A percentile compares a stretch with the other conserved stretches of the same genome.
These are phyloP conservation scores for Silurus glanis DNA, from an alignment of 2,113 vertebrate genomes.

Conservation along the genomic window DNA sequence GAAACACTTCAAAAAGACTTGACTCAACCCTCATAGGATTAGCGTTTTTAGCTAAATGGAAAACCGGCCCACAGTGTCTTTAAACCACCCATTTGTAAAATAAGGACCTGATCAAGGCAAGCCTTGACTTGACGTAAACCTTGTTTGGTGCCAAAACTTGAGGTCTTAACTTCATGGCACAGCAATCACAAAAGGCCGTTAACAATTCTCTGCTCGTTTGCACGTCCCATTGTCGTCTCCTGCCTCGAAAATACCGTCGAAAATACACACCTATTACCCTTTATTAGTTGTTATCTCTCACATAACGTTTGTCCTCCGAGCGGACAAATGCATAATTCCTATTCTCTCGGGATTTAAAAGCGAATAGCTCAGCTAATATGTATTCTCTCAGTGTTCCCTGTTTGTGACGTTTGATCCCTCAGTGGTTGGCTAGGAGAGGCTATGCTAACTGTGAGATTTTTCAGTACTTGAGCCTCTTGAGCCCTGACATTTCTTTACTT, in stretches of 20 bases:
- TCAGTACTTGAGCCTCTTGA: background rate
- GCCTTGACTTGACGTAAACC: conserved; percentile 39
- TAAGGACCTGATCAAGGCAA: conserved; percentile 56
- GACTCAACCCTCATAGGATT: conserved; percentile 75
- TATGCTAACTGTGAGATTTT: background rate
- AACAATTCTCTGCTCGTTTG: conserved; percentile 41
- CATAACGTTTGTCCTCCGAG: conserved; percentile 7
- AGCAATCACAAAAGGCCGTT: background rate
- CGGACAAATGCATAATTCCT: conserved; percentile 27
- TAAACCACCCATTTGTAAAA: conserved; percentile 57
- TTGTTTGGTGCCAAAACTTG: background rate
- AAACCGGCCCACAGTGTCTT: conserved; percentile 64
- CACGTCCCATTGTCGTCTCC: conserved; percentile 34
- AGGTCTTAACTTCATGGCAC: background rate
- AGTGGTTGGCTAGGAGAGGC: background rate
- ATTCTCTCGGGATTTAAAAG: conserved; percentile 39
- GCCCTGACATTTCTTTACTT: conserved; percentile 9
- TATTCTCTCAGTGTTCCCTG: conserved; percentile 7
- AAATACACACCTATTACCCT: conserved; percentile 39
- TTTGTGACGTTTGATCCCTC: conserved; percentile 32
- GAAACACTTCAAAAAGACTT: conserved; percentile 52
- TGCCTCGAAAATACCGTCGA: conserved; percentile 19
- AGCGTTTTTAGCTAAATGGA: conserved; percentile 70
- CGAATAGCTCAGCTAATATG: background rate
- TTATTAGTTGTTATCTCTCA: conserved; percentile 44